phyloP scores from a whole-genome alignment of 2,888 invertebrate genomes.

The Meteorus colon region DNA sequence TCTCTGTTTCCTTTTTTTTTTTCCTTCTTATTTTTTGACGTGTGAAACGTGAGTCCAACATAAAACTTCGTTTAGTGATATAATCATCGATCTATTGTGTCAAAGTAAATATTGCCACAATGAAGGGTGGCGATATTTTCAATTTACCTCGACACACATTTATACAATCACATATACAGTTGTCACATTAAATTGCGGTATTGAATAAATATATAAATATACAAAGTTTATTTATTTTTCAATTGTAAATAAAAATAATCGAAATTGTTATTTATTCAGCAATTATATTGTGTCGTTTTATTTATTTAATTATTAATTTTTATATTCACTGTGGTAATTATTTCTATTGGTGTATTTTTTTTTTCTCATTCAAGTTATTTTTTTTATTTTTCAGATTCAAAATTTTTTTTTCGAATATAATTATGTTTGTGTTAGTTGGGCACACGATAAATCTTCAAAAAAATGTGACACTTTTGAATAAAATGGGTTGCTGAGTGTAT shows the following conservation, averaged over 20 bases:
- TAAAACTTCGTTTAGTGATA: slow-evolving; percentile 17
- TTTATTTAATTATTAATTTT: not conserved
- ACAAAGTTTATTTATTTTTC: not conserved
- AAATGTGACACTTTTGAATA: not conserved
- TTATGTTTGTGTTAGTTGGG: too few species aligned
- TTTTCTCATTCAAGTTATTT: not conserved
- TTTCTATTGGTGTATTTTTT: not conserved
- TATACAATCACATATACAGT: not conserved
- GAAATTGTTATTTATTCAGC: too few species aligned
- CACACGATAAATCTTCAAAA: not conserved
- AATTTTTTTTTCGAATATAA: too few species aligned
- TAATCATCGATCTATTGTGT: slow-evolving; percentile 15
- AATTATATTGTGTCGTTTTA: too few species aligned
- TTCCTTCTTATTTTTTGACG: not conserved
- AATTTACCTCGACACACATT: slow-evolving; percentile 5
- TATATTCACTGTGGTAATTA: not conserved
- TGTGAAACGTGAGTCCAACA: not conserved
- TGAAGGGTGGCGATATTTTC: slow-evolving; percentile 12
- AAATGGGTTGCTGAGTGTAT: not conserved
- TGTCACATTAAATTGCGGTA: not conserved
- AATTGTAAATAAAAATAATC: too few species aligned
- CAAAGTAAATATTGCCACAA: slow-evolving; percentile 16
- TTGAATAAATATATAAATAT: not conserved
- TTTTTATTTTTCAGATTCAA: not conserved
- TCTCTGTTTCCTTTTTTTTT: not conserved